Evolutionary conservation across 1,140 invertebrate species (phyloP).

Genomic region (Fopius arisanus): DNA sequence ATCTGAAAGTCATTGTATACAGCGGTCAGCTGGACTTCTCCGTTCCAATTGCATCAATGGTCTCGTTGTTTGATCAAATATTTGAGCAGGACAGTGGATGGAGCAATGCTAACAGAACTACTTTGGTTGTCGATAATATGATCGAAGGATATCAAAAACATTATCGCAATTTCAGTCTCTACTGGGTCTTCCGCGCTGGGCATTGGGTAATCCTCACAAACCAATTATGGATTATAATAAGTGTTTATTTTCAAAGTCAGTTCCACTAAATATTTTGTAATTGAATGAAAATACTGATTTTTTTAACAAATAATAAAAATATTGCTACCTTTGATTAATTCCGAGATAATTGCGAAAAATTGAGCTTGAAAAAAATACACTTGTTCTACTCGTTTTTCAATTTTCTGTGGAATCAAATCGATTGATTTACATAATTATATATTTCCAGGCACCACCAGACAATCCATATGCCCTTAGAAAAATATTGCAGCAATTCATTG

Average conservation of each 20-base stretch:
- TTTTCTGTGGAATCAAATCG: too few species aligned
- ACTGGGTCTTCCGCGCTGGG: constrained; percentile 77
- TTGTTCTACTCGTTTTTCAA: too few species aligned
- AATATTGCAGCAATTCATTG: background rate
- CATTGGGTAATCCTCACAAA: constrained; percentile 69
- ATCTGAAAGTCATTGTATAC: constrained; percentile 74
- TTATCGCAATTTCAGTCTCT: constrained; percentile 74
- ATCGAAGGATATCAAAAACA: constrained; percentile 74
- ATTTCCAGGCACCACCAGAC: background rate
- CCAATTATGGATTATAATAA: too few species aligned
- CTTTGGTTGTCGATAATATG: constrained; percentile 67
- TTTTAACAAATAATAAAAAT: too few species aligned
- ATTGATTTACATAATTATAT: background rate
- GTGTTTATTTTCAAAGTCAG: too few species aligned
- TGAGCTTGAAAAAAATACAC: too few species aligned
- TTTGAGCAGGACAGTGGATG: constrained; percentile 55
- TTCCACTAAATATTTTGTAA: too few species aligned
- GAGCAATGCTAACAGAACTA: constrained; percentile 59
- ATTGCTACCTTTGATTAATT: too few species aligned
- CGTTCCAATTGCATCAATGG: constrained; percentile 74
- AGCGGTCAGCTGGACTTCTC: constrained; percentile 78
- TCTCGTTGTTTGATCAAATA: constrained; percentile 72
- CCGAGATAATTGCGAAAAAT: too few species aligned
- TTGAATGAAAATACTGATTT: too few species aligned
- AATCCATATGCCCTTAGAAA: background rate